Evolutionary conservation across 2,888 invertebrate species (phyloP).

Genomic region (Oscheius sp.): DNA sequence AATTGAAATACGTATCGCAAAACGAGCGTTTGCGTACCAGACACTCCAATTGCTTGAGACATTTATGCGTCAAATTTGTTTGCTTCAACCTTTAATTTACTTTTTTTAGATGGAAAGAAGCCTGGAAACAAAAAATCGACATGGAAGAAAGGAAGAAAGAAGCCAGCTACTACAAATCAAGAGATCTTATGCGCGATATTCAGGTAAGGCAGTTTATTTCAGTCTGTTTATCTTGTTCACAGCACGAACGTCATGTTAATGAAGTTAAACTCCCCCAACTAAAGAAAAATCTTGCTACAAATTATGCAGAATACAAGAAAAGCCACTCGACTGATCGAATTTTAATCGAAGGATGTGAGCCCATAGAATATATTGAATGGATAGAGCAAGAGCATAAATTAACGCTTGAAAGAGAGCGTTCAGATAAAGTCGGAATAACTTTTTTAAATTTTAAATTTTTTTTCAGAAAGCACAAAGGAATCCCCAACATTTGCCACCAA

Average conservation of each 20-base stretch:
- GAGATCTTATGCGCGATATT: conserved; percentile 16
- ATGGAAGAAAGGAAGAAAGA: conserved; percentile 27
- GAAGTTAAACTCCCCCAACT: conserved; percentile 3
- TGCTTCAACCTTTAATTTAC: neutral
- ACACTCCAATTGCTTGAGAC: no score
- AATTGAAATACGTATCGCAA: no score
- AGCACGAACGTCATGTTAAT: conserved; percentile 10
- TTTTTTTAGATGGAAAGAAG: conserved; percentile 27
- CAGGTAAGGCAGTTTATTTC: neutral
- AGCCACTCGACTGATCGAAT: conserved; percentile 11
- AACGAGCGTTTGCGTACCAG: no score
- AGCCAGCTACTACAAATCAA: conserved; percentile 20
- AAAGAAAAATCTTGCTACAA: neutral
- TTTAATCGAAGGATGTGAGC: conserved; percentile 15
- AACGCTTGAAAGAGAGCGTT: conserved; percentile 9
- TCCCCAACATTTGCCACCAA: neutral
- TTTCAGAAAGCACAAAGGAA: neutral
- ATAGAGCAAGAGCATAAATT: conserved; percentile 4
- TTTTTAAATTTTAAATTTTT: neutral
- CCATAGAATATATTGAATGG: conserved; percentile 13
- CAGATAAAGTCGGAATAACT: neutral
- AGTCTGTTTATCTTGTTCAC: neutral
- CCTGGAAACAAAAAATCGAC: conserved; percentile 23
- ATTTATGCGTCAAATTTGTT: neutral
- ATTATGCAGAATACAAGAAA: neutral